Conservation (phyloP, 2,113 vertebrate species). For the Lasiurus borealis region DNA sequence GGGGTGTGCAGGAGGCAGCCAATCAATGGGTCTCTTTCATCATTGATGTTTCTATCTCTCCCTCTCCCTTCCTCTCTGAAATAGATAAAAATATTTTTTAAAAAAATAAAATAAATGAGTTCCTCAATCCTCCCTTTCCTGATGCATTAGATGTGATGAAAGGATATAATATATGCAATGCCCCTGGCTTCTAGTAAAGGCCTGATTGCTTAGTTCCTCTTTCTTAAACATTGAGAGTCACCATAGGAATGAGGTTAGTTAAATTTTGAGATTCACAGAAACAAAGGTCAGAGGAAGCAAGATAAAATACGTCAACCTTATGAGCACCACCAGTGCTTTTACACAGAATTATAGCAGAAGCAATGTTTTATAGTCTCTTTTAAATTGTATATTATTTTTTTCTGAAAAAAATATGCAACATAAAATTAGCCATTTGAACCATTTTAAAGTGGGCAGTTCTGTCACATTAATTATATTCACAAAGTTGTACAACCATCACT, state of each 20-base stretch:
- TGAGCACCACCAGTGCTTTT: constrained; percentile 22
- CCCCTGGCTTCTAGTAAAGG: not conserved
- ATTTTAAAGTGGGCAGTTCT: not conserved
- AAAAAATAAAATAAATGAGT: too few relatives aligned
- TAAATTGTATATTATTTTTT: not conserved
- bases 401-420: not conserved
- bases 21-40: too few relatives aligned
- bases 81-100: too few relatives aligned
- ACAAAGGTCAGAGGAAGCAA: constrained; percentile 48
- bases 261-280: constrained; percentile 70
- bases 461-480: not conserved
- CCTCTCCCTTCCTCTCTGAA: too few relatives aligned
- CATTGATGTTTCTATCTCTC: too few relatives aligned
- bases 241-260: not conserved
- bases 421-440: not conserved
- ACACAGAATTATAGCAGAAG: not conserved
- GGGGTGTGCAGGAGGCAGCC: too few relatives aligned
- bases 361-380: not conserved
- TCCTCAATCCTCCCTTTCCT: not conserved
- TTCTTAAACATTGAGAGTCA: not conserved
- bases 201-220: not conserved
- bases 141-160: not conserved
- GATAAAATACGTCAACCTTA: not conserved
- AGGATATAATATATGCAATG: rapidly evolving
- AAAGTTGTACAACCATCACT: not conserved